A percentile compares a stretch with the other conserved stretches of the same genome.
phyloP scores from a whole-genome alignment of 2,113 vertebrate genomes.

The Grallaria varia region DNA sequence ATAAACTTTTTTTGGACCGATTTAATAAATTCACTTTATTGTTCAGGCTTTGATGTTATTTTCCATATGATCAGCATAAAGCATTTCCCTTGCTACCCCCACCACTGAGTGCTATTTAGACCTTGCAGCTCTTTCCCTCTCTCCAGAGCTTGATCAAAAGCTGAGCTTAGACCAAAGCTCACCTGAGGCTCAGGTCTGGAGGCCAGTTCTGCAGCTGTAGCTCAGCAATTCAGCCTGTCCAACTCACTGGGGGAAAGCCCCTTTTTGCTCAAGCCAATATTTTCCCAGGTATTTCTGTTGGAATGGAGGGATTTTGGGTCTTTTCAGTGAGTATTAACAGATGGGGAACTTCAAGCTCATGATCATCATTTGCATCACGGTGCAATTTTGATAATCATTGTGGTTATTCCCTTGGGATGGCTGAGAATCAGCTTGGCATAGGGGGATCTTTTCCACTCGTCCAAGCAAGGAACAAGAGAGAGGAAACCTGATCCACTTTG shows the following conservation, averaged over 20 bases:
- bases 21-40: constrained; percentile 54
- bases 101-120: not conserved
- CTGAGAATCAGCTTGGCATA: not conserved
- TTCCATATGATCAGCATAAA: constrained; percentile 34
- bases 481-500: not conserved
- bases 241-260: not conserved
- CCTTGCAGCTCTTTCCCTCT: not conserved
- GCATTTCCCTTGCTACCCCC: not conserved
- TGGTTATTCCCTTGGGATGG: not conserved
- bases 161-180: not conserved
- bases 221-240: not conserved
- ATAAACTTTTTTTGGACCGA: not conserved
- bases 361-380: not conserved
- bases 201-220: not conserved
- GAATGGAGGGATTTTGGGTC: not conserved
- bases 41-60: constrained; percentile 11
- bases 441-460: not conserved
- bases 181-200: not conserved
- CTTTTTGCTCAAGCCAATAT: not conserved
- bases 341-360: not conserved
- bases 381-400: not conserved
- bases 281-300: not conserved
- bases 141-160: not conserved
- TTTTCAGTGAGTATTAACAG: not conserved
- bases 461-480: not conserved